Evolutionary conservation across 2,797 vertebrate species (phyloP).

Genomic region (Phrynocephalus vlangalii): DNA sequence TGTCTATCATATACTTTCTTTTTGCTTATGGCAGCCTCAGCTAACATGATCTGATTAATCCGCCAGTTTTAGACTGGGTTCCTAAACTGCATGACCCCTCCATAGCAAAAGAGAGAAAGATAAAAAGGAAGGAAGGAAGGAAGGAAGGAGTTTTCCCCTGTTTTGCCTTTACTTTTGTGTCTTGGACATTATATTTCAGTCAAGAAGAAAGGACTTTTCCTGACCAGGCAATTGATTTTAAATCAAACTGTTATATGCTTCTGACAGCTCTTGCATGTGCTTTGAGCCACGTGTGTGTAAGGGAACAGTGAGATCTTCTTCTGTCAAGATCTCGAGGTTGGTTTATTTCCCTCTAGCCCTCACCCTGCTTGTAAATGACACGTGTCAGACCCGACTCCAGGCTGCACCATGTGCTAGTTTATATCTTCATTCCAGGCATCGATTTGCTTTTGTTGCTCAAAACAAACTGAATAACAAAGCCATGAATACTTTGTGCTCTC

Average conservation of each 20-base stretch:
- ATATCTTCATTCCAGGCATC: slow-evolving; percentile 28
- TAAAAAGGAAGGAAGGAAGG: background rate
- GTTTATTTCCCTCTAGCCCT: background rate
- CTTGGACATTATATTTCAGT: slow-evolving; percentile 50
- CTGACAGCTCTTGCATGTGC: background rate
- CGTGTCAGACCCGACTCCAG: background rate
- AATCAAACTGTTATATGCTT: slow-evolving; percentile 41
- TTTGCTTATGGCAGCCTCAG: background rate
- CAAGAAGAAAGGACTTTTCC: slow-evolving; percentile 59
- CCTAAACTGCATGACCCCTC: slow-evolving; percentile 47
- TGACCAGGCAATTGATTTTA: slow-evolving; percentile 62
- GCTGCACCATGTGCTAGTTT: background rate
- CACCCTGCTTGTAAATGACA: background rate
- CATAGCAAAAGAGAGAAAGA: no score
- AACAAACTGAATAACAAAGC: slow-evolving; percentile 20
- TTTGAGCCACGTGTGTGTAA: background rate
- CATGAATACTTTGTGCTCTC: background rate
- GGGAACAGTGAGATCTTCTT: background rate
- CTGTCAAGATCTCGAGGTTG: background rate
- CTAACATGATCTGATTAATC: slow-evolving; percentile 12
- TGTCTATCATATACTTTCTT: background rate
- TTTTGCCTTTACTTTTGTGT: slow-evolving; percentile 33
- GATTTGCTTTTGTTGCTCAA: slow-evolving; percentile 46
- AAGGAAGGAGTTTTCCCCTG: background rate
- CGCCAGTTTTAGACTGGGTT: slow-evolving; percentile 54